A percentile compares a stretch with the other conserved stretches of the same genome.
These are phyloP conservation scores for Scaptomyza caliginosa DNA, from an alignment of 2,888 invertebrate genomes.

Conservation along the genomic window DNA sequence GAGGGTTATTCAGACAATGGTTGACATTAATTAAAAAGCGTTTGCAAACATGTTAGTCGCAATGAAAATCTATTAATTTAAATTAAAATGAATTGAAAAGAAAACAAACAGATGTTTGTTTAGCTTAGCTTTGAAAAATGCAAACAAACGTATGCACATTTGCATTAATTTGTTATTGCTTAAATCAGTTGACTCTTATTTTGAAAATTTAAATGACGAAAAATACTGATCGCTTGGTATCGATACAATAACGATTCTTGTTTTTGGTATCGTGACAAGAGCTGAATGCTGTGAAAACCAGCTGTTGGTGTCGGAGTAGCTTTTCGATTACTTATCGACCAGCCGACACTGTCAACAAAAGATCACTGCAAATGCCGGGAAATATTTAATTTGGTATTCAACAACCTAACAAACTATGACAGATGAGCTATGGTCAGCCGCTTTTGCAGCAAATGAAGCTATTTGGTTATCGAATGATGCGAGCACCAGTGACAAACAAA, in stretches of 20 bases:
- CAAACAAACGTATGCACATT: background rate
- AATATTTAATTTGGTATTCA: background rate
- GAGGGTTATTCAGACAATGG: slow-evolving; percentile 37
- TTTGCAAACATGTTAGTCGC: background rate
- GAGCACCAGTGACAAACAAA: slow-evolving; percentile 18
- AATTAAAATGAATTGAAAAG: slow-evolving; percentile 58
- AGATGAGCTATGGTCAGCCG: slow-evolving; percentile 1
- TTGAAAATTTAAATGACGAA: background rate
- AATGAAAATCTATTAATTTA: slow-evolving; percentile 22
- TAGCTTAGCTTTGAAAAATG: too few relatives aligned
- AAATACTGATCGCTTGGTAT: slow-evolving; percentile 18
- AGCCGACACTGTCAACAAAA: slow-evolving; percentile 1
- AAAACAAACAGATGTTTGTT: background rate
- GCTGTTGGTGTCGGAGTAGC: background rate
- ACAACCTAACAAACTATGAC: slow-evolving; percentile 5
- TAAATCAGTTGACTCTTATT: background rate
- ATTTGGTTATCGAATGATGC: slow-evolving; percentile 12
- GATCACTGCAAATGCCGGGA: slow-evolving; percentile 26
- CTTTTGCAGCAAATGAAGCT: slow-evolving; percentile 32
- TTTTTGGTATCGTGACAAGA: slow-evolving; percentile 6
- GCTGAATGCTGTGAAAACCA: slow-evolving; percentile 19
- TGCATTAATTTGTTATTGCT: background rate
- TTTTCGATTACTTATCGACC: slow-evolving; percentile 26
- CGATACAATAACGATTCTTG: slow-evolving; percentile 14
- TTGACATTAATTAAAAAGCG: slow-evolving; percentile 25